Evolutionary conservation across 2,797 vertebrate species (phyloP), one percentile per base, ranked within the genome.

Genomic region (Enteromius afrohamiltoni): DNA sequence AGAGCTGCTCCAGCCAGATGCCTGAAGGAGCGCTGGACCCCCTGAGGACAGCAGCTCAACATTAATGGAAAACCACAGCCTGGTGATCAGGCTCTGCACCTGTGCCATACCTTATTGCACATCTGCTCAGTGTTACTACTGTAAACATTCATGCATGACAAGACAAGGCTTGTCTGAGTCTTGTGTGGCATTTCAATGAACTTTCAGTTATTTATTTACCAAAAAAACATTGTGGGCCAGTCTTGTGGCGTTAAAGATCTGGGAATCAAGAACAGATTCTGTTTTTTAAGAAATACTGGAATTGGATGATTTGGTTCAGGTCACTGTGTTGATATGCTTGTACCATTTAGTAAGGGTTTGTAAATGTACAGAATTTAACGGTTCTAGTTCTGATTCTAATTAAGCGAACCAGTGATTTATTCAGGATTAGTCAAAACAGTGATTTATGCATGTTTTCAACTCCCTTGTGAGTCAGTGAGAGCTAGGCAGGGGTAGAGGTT

Each of bases 1-100:
- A 55, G 77, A 70, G 82, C 64, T 45, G 76, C 79, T 80, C 64
- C n/a, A 79, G 80, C 85, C 85, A 88, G 89, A 88, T 90, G 85
- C 84, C 80, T 65, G 80, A 49, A 80, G 55, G 79, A 75, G 83
- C 76, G 21, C 49, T 70, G 77, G 71, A 85, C 55, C 31, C 80
- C 87, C 83, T 77, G 60, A 62, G 86, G 87, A 81, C 83, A 85
- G 13, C 47, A 78, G 75, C 76, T 85, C 79, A 64, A 73, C 67
- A 78, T 62, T 83, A 82, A 87, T 77, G 76, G 76, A 60, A 79
- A 86, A 71, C 80, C 69, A 65, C 77, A 80, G 85, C 47, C 74
- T 75, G 79, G 68, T 82, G 67, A 75, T 85, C 76, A 71, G 53
- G 69, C 68, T 75, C 73, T 51, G 84, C 81, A 88, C 80, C 85